phyloP scores from a whole-genome alignment of 2,113 vertebrate species.

The Xerus inauris region DNA sequence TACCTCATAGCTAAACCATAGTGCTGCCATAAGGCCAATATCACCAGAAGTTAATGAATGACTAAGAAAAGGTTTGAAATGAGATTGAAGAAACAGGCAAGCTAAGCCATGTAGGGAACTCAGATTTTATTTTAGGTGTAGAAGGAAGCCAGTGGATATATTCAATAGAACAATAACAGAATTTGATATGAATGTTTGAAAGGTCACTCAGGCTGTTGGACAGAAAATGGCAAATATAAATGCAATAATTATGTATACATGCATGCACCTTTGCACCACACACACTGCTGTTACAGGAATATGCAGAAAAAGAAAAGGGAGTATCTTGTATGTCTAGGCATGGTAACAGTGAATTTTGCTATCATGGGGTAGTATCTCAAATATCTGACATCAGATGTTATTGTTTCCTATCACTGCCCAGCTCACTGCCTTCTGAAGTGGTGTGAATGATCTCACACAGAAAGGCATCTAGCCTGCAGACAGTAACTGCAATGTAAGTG shows the following conservation, averaged over 20 bases:
- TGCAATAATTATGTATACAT: background rate
- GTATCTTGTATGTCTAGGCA: background rate
- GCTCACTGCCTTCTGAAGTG: background rate
- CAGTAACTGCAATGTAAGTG: background rate
- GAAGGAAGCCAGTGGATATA: background rate
- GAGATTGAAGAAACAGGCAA: background rate
- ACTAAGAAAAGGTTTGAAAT: background rate
- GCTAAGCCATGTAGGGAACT: background rate
- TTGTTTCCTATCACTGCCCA: background rate
- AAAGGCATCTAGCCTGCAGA: background rate
- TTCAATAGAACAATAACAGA: background rate
- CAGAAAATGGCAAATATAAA: background rate
- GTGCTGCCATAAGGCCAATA: background rate
- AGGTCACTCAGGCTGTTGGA: background rate
- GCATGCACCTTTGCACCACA: background rate
- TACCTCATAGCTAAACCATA: too few relatives aligned
- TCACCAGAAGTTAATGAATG: background rate
- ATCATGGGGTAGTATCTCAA: background rate
- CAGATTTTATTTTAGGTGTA: background rate
- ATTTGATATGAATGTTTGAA: conserved; percentile 10
- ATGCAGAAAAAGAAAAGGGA: background rate
- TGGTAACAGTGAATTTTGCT: background rate
- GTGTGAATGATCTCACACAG: background rate
- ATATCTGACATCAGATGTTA: background rate
- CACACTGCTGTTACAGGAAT: background rate